A percentile compares a stretch with the other conserved stretches of the same genome.
These are phyloP conservation scores for Reinhardtius hippoglossoides DNA, from an alignment of 2,113 vertebrate species.

Conservation along the genomic window DNA sequence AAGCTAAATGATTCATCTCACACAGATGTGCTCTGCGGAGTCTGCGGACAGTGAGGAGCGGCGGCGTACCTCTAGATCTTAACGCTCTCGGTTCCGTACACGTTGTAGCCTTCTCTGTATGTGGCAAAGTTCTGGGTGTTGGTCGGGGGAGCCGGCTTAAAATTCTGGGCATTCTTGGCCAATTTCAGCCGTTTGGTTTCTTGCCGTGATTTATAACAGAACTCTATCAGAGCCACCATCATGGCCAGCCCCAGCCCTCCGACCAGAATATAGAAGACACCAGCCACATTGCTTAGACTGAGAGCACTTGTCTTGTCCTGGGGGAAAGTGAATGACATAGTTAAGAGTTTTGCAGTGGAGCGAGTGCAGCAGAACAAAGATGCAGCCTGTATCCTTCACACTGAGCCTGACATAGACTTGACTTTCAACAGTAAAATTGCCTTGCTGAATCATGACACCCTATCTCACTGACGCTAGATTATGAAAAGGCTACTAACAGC, in stretches of 20 bases:
- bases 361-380: conserved; percentile 67
- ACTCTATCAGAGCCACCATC: conserved; percentile 99
- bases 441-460: conserved; percentile 35
- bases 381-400: conserved; percentile 53
- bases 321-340: conserved; percentile 87
- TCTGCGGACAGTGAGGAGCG: neutral
- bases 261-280: conserved; percentile 99
- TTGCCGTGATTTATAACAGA: conserved; percentile 99
- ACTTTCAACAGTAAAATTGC: conserved; percentile 41
- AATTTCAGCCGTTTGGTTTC: conserved; percentile 99
- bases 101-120: conserved; percentile 99
- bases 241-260: conserved; percentile 99
- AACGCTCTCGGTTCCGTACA: conserved; percentile 99
- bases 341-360: conserved; percentile 83
- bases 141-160: conserved; percentile 96
- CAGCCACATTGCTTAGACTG: conserved; percentile 99
- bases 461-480: conserved; percentile 47
- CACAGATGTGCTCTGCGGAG: neutral
- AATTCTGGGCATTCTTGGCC: conserved; percentile 98
- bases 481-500: conserved; percentile 44
- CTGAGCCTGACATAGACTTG: conserved; percentile 48
- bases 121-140: conserved; percentile 99
- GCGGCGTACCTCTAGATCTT: conserved; percentile 96
- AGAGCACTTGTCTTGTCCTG: conserved; percentile 99
- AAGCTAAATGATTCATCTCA: conserved; percentile 58